phyloP scores from a whole-genome alignment of 2,888 invertebrate genomes.

The Encarsia formosa region DNA sequence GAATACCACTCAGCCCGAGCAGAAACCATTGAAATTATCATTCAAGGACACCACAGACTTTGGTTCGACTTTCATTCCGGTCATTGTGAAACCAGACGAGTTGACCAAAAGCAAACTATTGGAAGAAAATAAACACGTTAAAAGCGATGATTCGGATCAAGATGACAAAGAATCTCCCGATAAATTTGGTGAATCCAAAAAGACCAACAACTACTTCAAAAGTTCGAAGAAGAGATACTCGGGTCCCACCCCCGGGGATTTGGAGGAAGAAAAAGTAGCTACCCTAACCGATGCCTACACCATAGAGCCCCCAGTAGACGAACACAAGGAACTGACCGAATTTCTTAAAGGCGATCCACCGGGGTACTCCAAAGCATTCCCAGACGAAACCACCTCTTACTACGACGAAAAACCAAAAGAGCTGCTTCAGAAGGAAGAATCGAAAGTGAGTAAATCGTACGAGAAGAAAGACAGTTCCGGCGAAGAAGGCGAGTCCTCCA shows the following conservation, averaged over 20 bases:
- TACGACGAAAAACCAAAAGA: slow-evolving; percentile 14
- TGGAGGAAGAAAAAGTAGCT: background rate
- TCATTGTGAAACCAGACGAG: slow-evolving; percentile 20
- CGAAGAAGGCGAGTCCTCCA: slow-evolving; percentile 20
- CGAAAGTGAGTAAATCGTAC: slow-evolving; percentile 28
- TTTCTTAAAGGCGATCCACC: slow-evolving; percentile 32
- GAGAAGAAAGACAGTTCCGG: slow-evolving; percentile 8
- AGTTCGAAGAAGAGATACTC: background rate
- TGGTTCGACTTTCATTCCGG: slow-evolving; percentile 21
- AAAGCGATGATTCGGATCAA: slow-evolving; percentile 13
- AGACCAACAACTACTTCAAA: background rate
- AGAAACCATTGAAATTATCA: too few species aligned
- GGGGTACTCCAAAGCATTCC: slow-evolving; percentile 29
- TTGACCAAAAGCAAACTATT: slow-evolving; percentile 12
- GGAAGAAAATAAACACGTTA: slow-evolving; percentile 22
- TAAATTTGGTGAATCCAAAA: slow-evolving; percentile 15
- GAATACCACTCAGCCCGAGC: background rate
- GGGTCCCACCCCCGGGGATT: background rate
- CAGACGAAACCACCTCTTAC: slow-evolving; percentile 17
- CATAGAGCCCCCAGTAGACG: slow-evolving; percentile 37
- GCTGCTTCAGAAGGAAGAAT: slow-evolving; percentile 22
- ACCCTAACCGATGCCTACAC: background rate
- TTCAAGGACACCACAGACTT: slow-evolving; percentile 4
- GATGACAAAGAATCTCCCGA: slow-evolving; percentile 3
- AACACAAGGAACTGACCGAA: slow-evolving; percentile 42